A percentile compares a stretch with the other conserved stretches of the same genome.
Conservation (phyloP, 2,113 vertebrate genomes). For the Erpornis zantholeuca region DNA sequence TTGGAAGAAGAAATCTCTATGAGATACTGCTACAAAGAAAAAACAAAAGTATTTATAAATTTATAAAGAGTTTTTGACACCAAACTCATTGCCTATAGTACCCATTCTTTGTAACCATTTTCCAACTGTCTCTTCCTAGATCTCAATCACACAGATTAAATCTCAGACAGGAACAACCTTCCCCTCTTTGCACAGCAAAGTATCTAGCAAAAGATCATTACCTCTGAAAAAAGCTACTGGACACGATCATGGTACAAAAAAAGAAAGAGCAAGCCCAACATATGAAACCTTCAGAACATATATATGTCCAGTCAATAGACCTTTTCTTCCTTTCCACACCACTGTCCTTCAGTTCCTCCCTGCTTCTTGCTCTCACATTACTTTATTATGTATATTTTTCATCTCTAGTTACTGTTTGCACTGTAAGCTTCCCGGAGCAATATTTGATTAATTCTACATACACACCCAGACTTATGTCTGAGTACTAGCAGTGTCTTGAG, state of each 20-base stretch:
- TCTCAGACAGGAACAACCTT: not conserved
- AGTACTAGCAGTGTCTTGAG: not conserved
- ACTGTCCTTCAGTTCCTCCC: not conserved
- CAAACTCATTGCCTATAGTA: not conserved
- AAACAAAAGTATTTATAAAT: not conserved
- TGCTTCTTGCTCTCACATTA: not conserved
- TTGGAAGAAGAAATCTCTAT: not conserved
- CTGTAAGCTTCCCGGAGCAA: not conserved
- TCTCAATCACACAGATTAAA: not conserved
- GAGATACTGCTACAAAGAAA: not conserved
- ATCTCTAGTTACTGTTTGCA: not conserved
- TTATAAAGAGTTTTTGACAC: not conserved
- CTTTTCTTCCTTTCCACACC: not conserved
- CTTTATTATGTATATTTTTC: not conserved
- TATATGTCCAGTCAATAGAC: not conserved
- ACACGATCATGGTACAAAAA: not conserved
- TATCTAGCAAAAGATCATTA: not conserved
- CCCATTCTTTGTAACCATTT: not conserved
- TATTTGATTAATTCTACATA: not conserved
- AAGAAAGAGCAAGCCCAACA: not conserved
- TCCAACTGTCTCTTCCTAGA: not conserved
- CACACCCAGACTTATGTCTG: not conserved
- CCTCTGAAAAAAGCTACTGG: not conserved
- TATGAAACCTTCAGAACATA: not conserved
- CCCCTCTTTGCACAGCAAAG: not conserved